These are phyloP conservation scores for Tetragonula clypearis DNA, from an alignment of 1,140 invertebrate species.

Conservation along the genomic window DNA sequence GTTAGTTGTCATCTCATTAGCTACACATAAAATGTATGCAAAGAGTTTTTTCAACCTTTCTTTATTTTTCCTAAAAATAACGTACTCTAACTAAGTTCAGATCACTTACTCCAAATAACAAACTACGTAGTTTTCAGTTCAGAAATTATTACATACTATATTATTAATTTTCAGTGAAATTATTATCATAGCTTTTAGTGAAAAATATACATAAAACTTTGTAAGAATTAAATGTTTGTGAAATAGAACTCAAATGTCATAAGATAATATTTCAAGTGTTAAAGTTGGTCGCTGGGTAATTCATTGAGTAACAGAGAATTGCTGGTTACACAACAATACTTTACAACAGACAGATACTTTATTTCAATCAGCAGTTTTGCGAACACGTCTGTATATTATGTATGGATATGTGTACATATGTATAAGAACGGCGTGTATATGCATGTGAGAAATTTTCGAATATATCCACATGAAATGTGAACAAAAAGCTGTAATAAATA, in stretches of 20 bases:
- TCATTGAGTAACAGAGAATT: conserved; percentile 32
- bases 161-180: conserved; percentile 21
- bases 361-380: conserved; percentile 76
- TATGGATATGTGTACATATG: conserved; percentile 73
- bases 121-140: conserved; percentile 4
- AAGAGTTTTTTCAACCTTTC: conserved; percentile 36
- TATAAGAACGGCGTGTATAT: conserved; percentile 63
- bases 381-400: conserved; percentile 69
- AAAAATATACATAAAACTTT: background rate
- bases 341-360: conserved; percentile 80
- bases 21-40: conserved; percentile 70
- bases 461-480: conserved; percentile 61
- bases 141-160: no score
- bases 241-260: background rate
- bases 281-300: conserved; percentile 5
- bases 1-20: conserved; percentile 58
- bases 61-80: background rate
- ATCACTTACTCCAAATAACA: background rate
- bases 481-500: conserved; percentile 63
- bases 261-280: conserved; percentile 2
- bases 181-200: conserved; percentile 1
- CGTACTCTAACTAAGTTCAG: background rate
- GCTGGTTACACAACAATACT: conserved; percentile 58
- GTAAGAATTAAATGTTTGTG: background rate
- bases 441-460: conserved; percentile 53